These are phyloP conservation scores for Phoenicopterus ruber DNA, from an alignment of 2,113 vertebrate genomes.

Conservation along the genomic window DNA sequence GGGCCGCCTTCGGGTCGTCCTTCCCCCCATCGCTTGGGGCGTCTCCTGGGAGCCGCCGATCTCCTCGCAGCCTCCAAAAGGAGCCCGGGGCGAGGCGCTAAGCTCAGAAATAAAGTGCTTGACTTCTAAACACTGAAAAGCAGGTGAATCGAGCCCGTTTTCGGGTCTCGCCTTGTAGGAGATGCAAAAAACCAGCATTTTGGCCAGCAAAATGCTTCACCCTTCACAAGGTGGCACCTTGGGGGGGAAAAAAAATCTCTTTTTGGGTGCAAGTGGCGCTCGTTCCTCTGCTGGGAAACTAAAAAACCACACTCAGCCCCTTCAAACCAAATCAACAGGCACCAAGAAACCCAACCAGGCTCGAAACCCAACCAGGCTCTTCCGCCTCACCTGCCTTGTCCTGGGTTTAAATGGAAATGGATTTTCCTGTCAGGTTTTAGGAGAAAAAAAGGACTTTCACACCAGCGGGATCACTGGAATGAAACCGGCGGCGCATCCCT, in stretches of 20 bases:
- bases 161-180: neutral
- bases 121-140: neutral
- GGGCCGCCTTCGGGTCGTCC: neutral
- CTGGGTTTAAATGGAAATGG: neutral
- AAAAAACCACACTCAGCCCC: too few relatives aligned
- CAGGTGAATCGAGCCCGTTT: neutral
- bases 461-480: accelerated
- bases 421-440: accelerated
- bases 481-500: accelerated
- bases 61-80: neutral
- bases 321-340: accelerated
- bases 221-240: neutral
- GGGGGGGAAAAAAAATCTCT: accelerated
- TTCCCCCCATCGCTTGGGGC: neutral
- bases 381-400: too few relatives aligned
- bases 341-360: neutral
- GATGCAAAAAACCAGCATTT: too few relatives aligned
- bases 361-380: neutral
- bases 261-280: neutral
- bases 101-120: neutral
- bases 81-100: neutral
- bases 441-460: neutral
- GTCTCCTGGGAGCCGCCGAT: accelerated
- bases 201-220: accelerated
- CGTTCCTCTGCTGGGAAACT: neutral